Conservation (phyloP, 2,797 vertebrate genomes). For the Liasis olivaceus region DNA sequence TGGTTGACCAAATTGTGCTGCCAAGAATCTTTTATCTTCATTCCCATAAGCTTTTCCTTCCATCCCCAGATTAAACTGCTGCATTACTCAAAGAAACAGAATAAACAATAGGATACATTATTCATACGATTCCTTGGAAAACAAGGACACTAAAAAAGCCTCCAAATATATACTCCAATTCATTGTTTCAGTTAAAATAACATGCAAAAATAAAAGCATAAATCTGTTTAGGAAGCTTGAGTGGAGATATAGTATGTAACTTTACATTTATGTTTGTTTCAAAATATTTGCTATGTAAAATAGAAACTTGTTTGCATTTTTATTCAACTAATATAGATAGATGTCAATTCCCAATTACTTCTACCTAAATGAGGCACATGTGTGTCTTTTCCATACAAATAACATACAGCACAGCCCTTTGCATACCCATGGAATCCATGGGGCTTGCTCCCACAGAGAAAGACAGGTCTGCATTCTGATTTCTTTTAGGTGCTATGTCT, state of each 20-base stretch:
- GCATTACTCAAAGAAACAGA: constrained; percentile 11
- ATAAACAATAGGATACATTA: neutral
- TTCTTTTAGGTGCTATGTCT: neutral
- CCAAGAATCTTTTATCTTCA: constrained; percentile 11
- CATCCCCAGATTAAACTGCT: neutral
- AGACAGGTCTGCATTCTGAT: neutral
- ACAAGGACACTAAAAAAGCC: neutral
- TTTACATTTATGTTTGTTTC: neutral
- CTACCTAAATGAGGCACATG: neutral
- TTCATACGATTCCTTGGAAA: neutral
- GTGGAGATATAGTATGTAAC: neutral
- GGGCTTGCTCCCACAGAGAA: neutral
- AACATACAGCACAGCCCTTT: neutral
- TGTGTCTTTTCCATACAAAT: neutral
- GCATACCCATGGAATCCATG: neutral
- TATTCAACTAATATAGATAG: neutral
- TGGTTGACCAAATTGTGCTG: neutral
- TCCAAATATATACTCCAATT: constrained; percentile 3
- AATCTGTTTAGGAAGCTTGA: neutral
- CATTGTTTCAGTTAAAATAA: constrained; percentile 21
- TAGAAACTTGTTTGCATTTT: neutral
- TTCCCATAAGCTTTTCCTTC: neutral
- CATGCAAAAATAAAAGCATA: neutral
- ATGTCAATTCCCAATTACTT: neutral
- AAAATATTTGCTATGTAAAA: neutral